Conservation (phyloP, 2,888 invertebrate genomes). For the Aelia acuminata region DNA sequence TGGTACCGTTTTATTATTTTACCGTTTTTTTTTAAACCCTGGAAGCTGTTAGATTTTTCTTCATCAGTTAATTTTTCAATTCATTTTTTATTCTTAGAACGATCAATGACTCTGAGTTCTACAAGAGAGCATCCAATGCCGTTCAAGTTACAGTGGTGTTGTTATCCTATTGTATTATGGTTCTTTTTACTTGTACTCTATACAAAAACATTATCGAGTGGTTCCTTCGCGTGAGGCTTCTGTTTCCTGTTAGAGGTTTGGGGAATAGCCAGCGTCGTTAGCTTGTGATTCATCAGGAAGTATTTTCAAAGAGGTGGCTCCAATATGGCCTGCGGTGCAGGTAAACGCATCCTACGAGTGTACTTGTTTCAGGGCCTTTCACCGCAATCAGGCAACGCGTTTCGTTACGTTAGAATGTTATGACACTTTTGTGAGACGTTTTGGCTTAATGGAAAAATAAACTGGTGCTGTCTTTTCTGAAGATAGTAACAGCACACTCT, state of each 20-base stretch:
- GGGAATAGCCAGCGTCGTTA: not conserved
- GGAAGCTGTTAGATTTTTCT: no score
- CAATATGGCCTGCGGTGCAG: not conserved
- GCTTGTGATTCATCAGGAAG: not conserved
- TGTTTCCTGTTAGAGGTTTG: not conserved
- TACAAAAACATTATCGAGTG: not conserved
- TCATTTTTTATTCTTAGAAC: no score
- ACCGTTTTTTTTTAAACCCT: no score
- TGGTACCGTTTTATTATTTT: no score
- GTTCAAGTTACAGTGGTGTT: no score
- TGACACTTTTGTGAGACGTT: not conserved
- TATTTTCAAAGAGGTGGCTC: slow-evolving; percentile 10
- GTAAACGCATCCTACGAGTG: slow-evolving; percentile 14
- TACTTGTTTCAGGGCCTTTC: slow-evolving; percentile 1
- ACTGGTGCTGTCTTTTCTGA: not conserved
- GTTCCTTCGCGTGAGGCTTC: not conserved
- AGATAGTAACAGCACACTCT: not conserved
- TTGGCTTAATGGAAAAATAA: slow-evolving; percentile 10
- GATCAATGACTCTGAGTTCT: no score
- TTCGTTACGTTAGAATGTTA: slow-evolving; percentile 6
- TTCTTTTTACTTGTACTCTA: not conserved
- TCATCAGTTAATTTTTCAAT: no score
- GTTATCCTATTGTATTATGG: not conserved
- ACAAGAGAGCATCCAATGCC: no score
- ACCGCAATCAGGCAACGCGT: not conserved